Base-by-base conservation (phyloP, 1,140 invertebrate genomes). In the Propsilocerus akamusi region DNA sequence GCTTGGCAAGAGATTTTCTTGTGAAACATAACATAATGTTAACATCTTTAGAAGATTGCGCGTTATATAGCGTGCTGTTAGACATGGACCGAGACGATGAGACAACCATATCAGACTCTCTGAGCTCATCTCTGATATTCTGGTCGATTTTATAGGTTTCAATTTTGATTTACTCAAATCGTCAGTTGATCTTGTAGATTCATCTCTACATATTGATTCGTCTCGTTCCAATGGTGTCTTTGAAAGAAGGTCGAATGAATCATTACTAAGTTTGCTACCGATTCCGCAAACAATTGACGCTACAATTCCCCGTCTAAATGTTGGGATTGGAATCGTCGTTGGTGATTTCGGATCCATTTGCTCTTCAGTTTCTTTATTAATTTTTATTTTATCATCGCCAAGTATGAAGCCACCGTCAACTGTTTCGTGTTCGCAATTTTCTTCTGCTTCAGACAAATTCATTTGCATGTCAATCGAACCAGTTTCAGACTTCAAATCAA, bases 41-140 rank as follows among this genome's bases (percentile, higher is more conserved):
- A 97, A 66, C 83, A 97, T 95, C 55, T 92, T 78, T 4, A 98
- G 68, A 28, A 98, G 70, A 71, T 97, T 97, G 32, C 87, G 73
- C 0, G 92, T 89, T 22, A 97, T 71, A 69, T 89, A 83, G 55
- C 84, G 78, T 12, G 92, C 87, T 3, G 91, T 93, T 5, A 98
- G 71, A 23, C 97, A 86, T 0, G 94, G 94, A 0, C 95, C 95
- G n/a, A 97, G 67, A 55, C 91, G 76, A 68, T 95, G 86, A 1
- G 89, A 80, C 20, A 97, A 61, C 92, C 91, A 97, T 34, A 90
- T 79, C 0, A 96, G 69, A 59, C 86, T 93, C 59, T 95, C 91
- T 0, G 79, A 77, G 57, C 88, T 88, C 72, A 95, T 86, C 61
- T 95, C 88, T 0, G 84, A 86, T 53, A 94, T 86, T 64, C 47